phyloP scores from a whole-genome alignment of 2,797 vertebrate species.

The Coendou prehensilis region DNA sequence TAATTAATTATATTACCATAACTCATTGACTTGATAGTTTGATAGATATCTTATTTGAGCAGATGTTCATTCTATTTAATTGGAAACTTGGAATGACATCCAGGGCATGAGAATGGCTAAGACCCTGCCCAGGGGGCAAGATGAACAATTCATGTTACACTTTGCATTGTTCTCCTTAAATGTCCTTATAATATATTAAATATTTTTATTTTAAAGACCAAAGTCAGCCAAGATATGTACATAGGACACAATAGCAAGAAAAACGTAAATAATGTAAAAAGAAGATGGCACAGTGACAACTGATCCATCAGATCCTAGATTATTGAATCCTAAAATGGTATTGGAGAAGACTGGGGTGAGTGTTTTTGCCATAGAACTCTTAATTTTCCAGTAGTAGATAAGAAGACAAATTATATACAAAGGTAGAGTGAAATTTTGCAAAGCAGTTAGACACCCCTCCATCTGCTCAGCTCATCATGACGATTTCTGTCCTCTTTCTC shows the following conservation, averaged over 20 bases:
- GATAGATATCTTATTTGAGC: not conserved
- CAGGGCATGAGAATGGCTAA: not conserved
- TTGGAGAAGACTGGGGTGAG: accelerated
- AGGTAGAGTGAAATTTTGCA: not conserved
- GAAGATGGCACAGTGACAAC: accelerated
- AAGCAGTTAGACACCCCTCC: not conserved
- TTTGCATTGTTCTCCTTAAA: not conserved
- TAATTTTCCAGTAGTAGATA: not conserved
- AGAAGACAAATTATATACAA: not conserved
- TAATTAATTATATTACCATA: not conserved
- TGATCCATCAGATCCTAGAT: not conserved
- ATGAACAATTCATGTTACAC: too few relatives aligned
- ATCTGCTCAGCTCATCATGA: accelerated
- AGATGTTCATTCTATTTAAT: not conserved
- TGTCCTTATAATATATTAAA: not conserved
- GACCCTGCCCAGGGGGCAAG: not conserved
- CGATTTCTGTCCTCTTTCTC: not conserved
- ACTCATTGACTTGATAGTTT: not conserved
- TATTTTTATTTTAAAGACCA: not conserved
- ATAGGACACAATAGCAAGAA: not conserved
- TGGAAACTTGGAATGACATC: not conserved
- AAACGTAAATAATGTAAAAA: not conserved
- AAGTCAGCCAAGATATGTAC: not conserved
- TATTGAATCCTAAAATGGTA: accelerated
- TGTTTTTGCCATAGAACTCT: not conserved